phyloP scores from a whole-genome alignment of 1,140 invertebrate genomes.

The Drosophila neocordata region DNA sequence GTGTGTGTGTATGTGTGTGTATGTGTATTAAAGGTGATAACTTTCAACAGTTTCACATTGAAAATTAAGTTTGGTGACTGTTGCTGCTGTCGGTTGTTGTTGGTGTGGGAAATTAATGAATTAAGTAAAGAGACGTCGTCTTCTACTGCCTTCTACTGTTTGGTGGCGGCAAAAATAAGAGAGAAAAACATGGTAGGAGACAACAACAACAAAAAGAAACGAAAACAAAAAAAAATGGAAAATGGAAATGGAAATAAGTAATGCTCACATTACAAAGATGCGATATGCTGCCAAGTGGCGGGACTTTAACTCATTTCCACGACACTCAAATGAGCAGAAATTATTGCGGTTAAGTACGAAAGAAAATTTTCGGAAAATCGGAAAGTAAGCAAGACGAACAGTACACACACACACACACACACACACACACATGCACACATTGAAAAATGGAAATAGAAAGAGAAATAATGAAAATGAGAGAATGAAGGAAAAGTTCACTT shows the following conservation, averaged over 20 bases:
- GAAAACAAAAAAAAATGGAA: constrained; percentile 21
- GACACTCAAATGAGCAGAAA: constrained; percentile 81
- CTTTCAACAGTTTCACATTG: constrained; percentile 79
- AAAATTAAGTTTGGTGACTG: constrained; percentile 60
- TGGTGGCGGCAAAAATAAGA: constrained; percentile 56
- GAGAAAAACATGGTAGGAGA: neutral
- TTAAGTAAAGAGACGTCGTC: constrained; percentile 45
- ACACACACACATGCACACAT: too few species aligned
- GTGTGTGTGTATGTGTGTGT: neutral
- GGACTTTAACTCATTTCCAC: constrained; percentile 78
- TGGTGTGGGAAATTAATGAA: constrained; percentile 79
- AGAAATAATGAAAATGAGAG: constrained; percentile 6
- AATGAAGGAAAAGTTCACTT: constrained; percentile 46
- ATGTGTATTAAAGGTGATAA: constrained; percentile 60
- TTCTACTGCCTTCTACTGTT: constrained; percentile 3
- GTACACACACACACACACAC: too few species aligned
- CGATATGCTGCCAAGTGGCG: constrained; percentile 59
- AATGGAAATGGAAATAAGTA: constrained; percentile 71
- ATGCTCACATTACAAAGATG: constrained; percentile 70
- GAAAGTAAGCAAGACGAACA: constrained; percentile 65
- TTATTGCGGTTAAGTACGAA: constrained; percentile 80
- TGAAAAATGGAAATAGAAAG: constrained; percentile 21
- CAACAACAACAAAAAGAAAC: constrained; percentile 8
- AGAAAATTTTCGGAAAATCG: constrained; percentile 57
- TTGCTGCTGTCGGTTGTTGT: constrained; percentile 38